Evolutionary conservation across 2,113 vertebrate genomes (phyloP).

Genomic region (Fregata magnificens): DNA sequence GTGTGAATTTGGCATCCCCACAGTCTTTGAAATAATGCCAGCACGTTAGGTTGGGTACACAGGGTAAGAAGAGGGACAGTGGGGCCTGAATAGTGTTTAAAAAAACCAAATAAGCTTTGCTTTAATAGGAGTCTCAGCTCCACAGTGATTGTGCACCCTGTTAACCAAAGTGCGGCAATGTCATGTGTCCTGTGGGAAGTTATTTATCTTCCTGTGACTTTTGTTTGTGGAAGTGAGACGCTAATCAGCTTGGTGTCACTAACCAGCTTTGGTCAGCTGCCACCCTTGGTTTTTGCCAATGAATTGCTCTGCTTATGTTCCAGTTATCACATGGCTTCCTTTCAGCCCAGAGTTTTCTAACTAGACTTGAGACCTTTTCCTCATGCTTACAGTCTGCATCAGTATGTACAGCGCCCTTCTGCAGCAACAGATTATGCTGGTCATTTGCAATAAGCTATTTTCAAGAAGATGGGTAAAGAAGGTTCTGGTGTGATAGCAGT

Average conservation of each 20-base stretch:
- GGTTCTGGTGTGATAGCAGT: background rate
- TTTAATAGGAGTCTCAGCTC: background rate
- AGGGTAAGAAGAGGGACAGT: background rate
- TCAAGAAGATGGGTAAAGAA: background rate
- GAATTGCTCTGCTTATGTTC: background rate
- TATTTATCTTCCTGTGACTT: slow-evolving; percentile 30
- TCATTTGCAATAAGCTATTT: background rate
- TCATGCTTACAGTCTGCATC: background rate
- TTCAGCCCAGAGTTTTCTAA: background rate
- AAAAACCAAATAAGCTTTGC: background rate
- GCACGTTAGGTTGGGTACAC: background rate
- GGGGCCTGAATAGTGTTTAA: background rate
- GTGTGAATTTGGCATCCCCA: slow-evolving; percentile 37
- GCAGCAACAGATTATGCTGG: background rate
- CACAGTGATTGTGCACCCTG: background rate
- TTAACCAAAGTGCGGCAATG: background rate
- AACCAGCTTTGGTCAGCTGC: slow-evolving; percentile 38
- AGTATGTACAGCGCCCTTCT: background rate
- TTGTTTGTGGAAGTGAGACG: slow-evolving; percentile 23
- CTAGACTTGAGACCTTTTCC: background rate
- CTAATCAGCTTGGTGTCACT: slow-evolving; percentile 41
- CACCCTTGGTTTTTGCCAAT: slow-evolving; percentile 19
- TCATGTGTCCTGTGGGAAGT: slow-evolving; percentile 18
- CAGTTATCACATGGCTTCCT: background rate
- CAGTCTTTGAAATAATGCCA: slow-evolving; percentile 25